These are phyloP conservation scores for Embiotoca jacksoni DNA, from an alignment of 2,113 vertebrate species.

Conservation along the genomic window DNA sequence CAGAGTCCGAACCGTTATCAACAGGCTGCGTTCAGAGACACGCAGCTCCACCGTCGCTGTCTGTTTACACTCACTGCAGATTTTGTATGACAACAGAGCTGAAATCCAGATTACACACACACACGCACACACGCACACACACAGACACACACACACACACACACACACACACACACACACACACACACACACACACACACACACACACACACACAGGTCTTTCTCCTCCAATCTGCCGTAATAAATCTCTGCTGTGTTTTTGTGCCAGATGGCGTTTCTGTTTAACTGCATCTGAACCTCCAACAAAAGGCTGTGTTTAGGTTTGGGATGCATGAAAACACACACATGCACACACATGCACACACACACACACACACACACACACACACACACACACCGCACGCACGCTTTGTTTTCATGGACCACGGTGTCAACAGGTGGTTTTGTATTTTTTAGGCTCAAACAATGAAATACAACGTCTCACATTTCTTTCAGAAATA, in stretches of 20 bases:
- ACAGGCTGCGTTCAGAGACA: background rate
- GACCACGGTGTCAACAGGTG: no score
- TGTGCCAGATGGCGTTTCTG: conserved; percentile 72
- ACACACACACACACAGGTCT: conserved; percentile 40
- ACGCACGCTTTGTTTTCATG: background rate
- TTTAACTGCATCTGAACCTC: conserved; percentile 53
- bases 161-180: conserved; percentile 31
- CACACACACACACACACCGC: conserved; percentile 24
- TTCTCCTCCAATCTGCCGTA: conserved; percentile 48
- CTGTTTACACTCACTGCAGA: conserved; percentile 61
- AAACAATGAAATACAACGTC: no score
- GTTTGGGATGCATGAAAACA: conserved; percentile 28
- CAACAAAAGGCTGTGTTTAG: conserved; percentile 27
- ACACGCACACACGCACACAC: conserved; percentile 47
- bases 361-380: conserved; percentile 32
- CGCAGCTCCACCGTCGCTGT: conserved; percentile 30
- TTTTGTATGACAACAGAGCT: conserved; percentile 71
- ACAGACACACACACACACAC: conserved; percentile 36
- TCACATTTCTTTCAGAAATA: no score
- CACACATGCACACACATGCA: background rate
- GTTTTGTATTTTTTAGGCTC: no score
- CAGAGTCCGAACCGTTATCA: no score
- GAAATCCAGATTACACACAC: conserved; percentile 64
- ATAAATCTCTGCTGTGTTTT: conserved; percentile 57
- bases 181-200: conserved; percentile 44